phyloP scores from a whole-genome alignment of 2,113 vertebrate genomes.

The Toxotes chatareus region DNA sequence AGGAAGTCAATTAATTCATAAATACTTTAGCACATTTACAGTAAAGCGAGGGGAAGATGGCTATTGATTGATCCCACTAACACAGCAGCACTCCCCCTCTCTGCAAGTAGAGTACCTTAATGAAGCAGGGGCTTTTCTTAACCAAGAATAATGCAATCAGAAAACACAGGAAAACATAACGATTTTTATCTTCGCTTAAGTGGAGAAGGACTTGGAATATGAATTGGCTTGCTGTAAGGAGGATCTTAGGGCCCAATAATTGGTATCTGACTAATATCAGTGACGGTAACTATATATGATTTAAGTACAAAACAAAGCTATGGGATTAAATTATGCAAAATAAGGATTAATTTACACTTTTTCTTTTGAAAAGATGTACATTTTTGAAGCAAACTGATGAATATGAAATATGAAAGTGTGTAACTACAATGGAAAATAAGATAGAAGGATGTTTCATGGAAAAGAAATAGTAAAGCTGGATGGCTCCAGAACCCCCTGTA shows the following conservation, averaged over 20 bases:
- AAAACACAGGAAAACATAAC: conserved; percentile 67
- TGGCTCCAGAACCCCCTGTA: conserved; percentile 10
- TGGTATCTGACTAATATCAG: conserved; percentile 48
- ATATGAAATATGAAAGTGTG: neutral
- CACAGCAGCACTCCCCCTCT: conserved; percentile 61
- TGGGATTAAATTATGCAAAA: conserved; percentile 6
- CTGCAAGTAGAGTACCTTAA: conserved; percentile 66
- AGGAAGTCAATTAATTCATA: conserved; percentile 88
- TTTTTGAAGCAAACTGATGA: neutral
- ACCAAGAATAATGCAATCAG: conserved; percentile 69
- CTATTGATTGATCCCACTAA: conserved; percentile 87
- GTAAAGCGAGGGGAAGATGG: conserved; percentile 84
- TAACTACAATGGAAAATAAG: conserved; percentile 5
- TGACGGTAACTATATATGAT: neutral
- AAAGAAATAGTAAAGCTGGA: conserved; percentile 22
- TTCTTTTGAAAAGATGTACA: neutral
- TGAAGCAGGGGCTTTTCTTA: conserved; percentile 76
- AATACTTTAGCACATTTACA: conserved; percentile 88
- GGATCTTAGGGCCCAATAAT: conserved; percentile 46
- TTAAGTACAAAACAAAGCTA: conserved; percentile 22
- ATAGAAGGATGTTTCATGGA: conserved; percentile 15
- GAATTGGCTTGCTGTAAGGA: conserved; percentile 42
- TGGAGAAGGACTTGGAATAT: conserved; percentile 56
- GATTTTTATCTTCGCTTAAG: conserved; percentile 66
- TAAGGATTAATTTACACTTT: neutral